phyloP scores from a whole-genome alignment of 2,113 vertebrate species.

The Stegastes partitus region DNA sequence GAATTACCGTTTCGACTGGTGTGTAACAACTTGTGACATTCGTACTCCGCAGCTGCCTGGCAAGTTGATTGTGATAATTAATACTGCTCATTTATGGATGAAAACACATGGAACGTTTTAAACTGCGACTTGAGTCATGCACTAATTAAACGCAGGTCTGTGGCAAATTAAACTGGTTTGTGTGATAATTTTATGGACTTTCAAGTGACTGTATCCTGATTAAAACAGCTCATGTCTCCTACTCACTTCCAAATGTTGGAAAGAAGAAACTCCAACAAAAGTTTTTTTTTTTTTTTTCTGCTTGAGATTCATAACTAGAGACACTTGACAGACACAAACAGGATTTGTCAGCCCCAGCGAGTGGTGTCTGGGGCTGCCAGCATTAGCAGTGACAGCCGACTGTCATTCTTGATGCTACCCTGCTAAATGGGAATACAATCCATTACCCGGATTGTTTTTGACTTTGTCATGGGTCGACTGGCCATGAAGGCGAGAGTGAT shows the following conservation, averaged over 20 bases:
- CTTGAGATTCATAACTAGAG: slow-evolving; percentile 58
- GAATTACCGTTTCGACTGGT: neutral
- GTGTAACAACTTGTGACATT: slow-evolving; percentile 1
- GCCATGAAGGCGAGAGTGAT: slow-evolving; percentile 30
- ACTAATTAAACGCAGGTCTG: slow-evolving; percentile 52
- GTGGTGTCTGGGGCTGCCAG: slow-evolving; percentile 59
- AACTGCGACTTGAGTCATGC: slow-evolving; percentile 42
- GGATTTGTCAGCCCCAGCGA: slow-evolving; percentile 72
- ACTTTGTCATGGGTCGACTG: slow-evolving; percentile 62
- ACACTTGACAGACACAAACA: slow-evolving; percentile 67
- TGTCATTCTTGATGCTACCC: slow-evolving; percentile 70
- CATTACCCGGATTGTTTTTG: slow-evolving; percentile 74
- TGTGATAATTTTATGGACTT: slow-evolving; percentile 36
- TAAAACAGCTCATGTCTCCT: slow-evolving; percentile 11
- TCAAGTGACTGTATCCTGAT: slow-evolving; percentile 19
- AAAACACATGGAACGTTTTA: slow-evolving; percentile 48
- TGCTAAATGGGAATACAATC: slow-evolving; percentile 77
- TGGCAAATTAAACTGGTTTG: slow-evolving; percentile 48
- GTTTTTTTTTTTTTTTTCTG: slow-evolving; percentile 48
- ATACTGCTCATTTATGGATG: slow-evolving; percentile 35
- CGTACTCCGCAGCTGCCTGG: slow-evolving; percentile 7
- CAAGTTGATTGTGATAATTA: slow-evolving; percentile 40
- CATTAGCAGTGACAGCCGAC: slow-evolving; percentile 70
- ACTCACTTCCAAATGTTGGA: slow-evolving; percentile 4
- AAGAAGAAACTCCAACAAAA: slow-evolving; percentile 45